Conservation (phyloP, 2,888 invertebrate genomes). For the Drosophila helvetica region DNA sequence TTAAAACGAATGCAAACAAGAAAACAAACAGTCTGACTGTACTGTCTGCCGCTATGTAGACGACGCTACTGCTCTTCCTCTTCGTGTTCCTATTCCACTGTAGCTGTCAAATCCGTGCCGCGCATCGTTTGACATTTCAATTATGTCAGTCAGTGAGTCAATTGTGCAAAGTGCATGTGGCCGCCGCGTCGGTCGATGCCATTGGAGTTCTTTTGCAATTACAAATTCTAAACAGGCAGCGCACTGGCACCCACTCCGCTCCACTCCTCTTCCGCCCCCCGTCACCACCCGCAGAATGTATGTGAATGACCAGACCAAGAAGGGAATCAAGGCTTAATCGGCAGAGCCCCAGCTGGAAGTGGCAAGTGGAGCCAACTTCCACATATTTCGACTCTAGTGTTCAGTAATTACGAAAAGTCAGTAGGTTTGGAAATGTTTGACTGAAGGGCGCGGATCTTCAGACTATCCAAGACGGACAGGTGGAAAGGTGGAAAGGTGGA, state of each 20-base stretch:
- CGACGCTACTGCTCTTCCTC: conserved; percentile 9
- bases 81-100: neutral
- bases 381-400: conserved; percentile 71
- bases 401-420: conserved; percentile 72
- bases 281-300: conserved; percentile 30
- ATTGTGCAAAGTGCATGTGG: conserved; percentile 43
- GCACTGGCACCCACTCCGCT: conserved; percentile 1
- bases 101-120: conserved; percentile 70
- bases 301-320: conserved; percentile 64
- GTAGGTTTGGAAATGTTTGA: conserved; percentile 43
- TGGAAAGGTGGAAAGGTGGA: neutral
- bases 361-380: conserved; percentile 11
- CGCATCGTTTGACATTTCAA: conserved; percentile 74
- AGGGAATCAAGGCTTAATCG: conserved; percentile 57
- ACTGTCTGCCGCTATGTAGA: neutral
- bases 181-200: neutral
- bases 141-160: conserved; percentile 80
- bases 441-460: conserved; percentile 48
- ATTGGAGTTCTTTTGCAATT: conserved; percentile 42
- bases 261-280: conserved; percentile 10
- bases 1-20: conserved; percentile 65
- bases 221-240: conserved; percentile 64
- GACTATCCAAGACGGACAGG: neutral
- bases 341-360: neutral
- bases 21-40: conserved; percentile 39